Evolutionary conservation across 2,888 invertebrate species (phyloP).

Genomic region (Capitulum mitella): DNA sequence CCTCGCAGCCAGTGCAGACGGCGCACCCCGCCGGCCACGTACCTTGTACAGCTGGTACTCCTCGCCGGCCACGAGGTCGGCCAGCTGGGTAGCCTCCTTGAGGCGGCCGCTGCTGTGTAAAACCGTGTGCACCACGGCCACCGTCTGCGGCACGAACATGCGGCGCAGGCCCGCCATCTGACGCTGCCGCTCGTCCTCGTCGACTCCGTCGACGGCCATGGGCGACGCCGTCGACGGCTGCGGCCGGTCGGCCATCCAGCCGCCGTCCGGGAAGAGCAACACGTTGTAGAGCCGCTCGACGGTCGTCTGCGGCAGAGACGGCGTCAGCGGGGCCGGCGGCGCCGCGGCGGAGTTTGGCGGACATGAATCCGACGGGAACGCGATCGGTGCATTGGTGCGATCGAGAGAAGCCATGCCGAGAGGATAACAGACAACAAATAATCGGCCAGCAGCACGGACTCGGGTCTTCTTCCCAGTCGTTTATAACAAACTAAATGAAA

Average conservation of each 20-base stretch:
- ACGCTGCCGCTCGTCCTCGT: constrained; percentile 49
- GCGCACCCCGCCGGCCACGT: neutral
- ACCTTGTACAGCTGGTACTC: constrained; percentile 64
- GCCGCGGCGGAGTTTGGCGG: too few species aligned
- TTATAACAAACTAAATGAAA: too few species aligned
- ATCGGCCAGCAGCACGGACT: too few species aligned
- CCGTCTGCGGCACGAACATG: constrained; percentile 72
- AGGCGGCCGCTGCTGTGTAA: constrained; percentile 66
- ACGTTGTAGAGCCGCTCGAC: constrained; percentile 76
- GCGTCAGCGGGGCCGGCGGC: too few species aligned
- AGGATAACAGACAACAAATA: too few species aligned
- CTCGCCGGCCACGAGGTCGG: constrained; percentile 71
- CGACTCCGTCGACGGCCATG: constrained; percentile 30
- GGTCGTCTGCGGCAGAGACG: constrained; percentile 52
- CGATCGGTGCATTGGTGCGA: too few species aligned
- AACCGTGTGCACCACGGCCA: constrained; percentile 67
- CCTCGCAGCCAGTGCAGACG: neutral
- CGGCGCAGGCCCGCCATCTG: constrained; percentile 68
- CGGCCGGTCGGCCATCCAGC: constrained; percentile 73
- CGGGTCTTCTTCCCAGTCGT: too few species aligned
- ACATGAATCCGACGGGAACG: too few species aligned
- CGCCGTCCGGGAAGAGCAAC: constrained; percentile 75
- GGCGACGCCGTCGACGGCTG: constrained; percentile 39
- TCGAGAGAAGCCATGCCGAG: too few species aligned
- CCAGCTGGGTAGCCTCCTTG: constrained; percentile 67